These are phyloP conservation scores for Clepsis dumicolana DNA, from an alignment of 2,888 invertebrate species.

Conservation along the genomic window DNA sequence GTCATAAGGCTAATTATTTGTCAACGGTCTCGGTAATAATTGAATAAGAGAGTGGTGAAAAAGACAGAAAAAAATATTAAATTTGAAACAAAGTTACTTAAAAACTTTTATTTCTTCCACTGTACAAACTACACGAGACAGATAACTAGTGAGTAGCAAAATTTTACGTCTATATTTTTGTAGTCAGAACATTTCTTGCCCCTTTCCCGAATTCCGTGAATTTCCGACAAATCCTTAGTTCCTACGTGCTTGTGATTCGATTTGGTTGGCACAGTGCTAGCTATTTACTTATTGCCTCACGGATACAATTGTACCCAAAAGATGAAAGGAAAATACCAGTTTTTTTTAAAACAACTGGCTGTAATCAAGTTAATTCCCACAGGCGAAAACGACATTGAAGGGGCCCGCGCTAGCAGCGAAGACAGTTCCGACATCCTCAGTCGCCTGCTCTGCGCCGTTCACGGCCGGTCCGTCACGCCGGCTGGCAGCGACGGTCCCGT, in stretches of 20 bases:
- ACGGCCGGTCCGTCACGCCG: slow-evolving; percentile 56
- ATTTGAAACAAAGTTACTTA: background rate
- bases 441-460: slow-evolving; percentile 70
- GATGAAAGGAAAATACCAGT: no score
- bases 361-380: background rate
- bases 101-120: slow-evolving; percentile 10
- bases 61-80: slow-evolving; percentile 14
- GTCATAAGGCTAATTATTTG: slow-evolving; percentile 2
- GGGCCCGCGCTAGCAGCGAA: slow-evolving; percentile 51
- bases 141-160: background rate
- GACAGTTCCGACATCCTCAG: slow-evolving; percentile 65
- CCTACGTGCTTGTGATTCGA: no score
- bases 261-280: no score
- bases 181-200: background rate
- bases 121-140: background rate
- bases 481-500: slow-evolving; percentile 44
- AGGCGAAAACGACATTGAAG: slow-evolving; percentile 81
- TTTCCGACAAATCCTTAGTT: no score
- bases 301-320: no score
- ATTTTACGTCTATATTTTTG: background rate
- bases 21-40: background rate
- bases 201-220: background rate
- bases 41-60: background rate
- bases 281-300: no score
- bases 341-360: no score